Evolutionary conservation across 2,113 vertebrate genomes (phyloP), one percentile per base, ranked within the genome.

Genomic region (Strigops habroptila): DNA sequence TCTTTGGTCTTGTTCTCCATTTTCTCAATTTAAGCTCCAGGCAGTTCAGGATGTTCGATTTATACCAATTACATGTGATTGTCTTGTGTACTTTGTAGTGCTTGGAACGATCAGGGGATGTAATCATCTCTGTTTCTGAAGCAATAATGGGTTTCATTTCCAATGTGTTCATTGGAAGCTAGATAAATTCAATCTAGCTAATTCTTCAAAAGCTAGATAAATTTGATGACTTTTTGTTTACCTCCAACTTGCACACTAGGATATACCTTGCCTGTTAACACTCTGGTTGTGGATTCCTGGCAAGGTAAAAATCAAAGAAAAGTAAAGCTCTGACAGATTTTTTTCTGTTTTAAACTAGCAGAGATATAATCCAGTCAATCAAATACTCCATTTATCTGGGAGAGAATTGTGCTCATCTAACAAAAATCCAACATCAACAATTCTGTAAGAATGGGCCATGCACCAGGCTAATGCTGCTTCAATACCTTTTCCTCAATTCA

Each of bases 41-140:
- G 87, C 93, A 70, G 37, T 86, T 88, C 70, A 95, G 79, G n/a
- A 77, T 71, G 68, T 86, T 95, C 84, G 63, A 74, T 94, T 93
- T 91, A 90, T 82, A 81, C 49, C 78, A 90, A 93, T 95, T 95
- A 82, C 41, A 46, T 90, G n/a, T 63, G 82, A 83, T 93, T 96
- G 84, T 67, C 82, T 80, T 77, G 68, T 86, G 79, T 90, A 86
- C 64, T 88, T 92, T 46, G 76, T 75, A 81, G 67, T 53, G 51
- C 76, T 88, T 82, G 64, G 82, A 87, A 93, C 24, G 88, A 88
- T 88, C 43, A 71, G 37, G 43, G 76, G 24, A 87, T 44, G 73
- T 90, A 96, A 94, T 91, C 44, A 70, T 90, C 71, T 80, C 49
- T 82, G 18, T 77, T 93, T 86, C 71, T 91, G 60, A 90, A 88